Base-by-base conservation (phyloP, 2,797 vertebrate species). In the Nannoperca australis region DNA sequence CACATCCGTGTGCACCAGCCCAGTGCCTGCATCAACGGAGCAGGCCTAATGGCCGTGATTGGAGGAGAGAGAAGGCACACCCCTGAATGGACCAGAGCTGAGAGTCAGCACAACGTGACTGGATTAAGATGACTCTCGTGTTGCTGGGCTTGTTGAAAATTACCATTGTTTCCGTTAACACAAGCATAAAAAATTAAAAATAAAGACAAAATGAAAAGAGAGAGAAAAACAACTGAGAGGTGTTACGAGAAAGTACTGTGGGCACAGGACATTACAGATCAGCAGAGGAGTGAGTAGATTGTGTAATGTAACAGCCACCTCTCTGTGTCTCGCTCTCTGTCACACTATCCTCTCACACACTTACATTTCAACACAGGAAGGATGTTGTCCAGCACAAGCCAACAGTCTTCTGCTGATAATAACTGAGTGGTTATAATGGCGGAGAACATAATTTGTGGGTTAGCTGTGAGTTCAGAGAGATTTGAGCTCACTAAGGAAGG, bases 41-140 rank as follows among this genome's bases (percentile, higher is more conserved):
- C 38, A 70, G 69, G 58, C 59, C 73, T 10, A 5, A 30, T 4
- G 67, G 36, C 73, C 70, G 53, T 20, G 75, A 89, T 78, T 82
- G 85, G 81, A 77, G 50, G 66, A 84, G 74, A 78, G 61, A 71
- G 20, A 54, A 75, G 73, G 76, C 58, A 30, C 10, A 5, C 70
- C 27, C 34, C 56, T 11, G 73, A 86, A 40, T 78, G 78, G 72
- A 76, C 67, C 22, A 73, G 50, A 80, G 76, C 78, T 27, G 66
- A 70, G 66, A 84, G 50, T 86, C 81, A 62, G 70, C 79, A 56
- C 27, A 70, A 88, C 45, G 56, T 85, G 86, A 89, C 65, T n/a
- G 53, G 32, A 73, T 74, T 77, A 70, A 79, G 70, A 75, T 38
- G 69, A 76, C 42, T 47, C 60, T 72, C 13, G 7, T 79, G 62